These are phyloP conservation scores for Noctua janthina DNA, from an alignment of 2,888 invertebrate species.

Conservation along the genomic window DNA sequence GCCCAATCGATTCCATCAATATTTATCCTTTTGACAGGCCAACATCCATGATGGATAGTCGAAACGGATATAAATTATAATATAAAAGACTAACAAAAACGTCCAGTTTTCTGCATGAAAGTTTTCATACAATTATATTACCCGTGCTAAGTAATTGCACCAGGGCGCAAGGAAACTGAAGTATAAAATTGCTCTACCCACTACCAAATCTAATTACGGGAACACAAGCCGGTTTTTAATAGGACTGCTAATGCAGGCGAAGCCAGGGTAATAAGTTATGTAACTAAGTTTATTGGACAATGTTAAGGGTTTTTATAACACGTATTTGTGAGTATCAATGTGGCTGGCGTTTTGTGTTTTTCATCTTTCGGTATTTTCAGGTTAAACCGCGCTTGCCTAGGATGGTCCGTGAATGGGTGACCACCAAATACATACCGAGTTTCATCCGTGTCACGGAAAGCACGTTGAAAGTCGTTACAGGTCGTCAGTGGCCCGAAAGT, in stretches of 20 bases:
- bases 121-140: constrained; percentile 62
- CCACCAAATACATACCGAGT: too few species aligned
- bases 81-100: constrained; percentile 26
- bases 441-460: too few species aligned
- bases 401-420: too few species aligned
- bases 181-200: constrained; percentile 63
- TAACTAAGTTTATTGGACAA: constrained; percentile 39
- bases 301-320: background rate
- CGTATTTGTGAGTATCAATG: background rate
- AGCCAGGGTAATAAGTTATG: constrained; percentile 41
- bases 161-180: constrained; percentile 43
- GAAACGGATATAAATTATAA: constrained; percentile 5
- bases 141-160: constrained; percentile 64
- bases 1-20: constrained; percentile 12
- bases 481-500: too few species aligned
- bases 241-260: constrained; percentile 51
- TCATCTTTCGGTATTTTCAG: too few species aligned
- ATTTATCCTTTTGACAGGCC: constrained; percentile 3
- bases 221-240: constrained; percentile 66
- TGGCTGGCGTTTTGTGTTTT: background rate
- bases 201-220: constrained; percentile 65
- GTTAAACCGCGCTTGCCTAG: too few species aligned
- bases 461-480: too few species aligned
- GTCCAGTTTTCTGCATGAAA: constrained; percentile 47
- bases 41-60: constrained; percentile 16